These are phyloP conservation scores for Ruditapes philippinarum DNA, from an alignment of 1,140 invertebrate species.

Conservation along the genomic window DNA sequence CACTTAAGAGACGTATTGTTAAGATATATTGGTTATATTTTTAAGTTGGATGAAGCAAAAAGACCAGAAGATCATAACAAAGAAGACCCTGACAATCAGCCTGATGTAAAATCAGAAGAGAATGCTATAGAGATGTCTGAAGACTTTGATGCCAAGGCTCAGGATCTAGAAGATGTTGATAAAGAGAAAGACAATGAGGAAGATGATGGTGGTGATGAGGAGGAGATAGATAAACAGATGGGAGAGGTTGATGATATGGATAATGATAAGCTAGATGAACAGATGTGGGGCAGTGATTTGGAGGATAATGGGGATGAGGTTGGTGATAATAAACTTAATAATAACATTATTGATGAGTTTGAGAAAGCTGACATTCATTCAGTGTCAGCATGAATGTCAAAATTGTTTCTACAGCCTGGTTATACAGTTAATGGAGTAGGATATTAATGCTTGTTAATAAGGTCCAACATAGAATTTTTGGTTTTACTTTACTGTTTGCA, in stretches of 20 bases:
- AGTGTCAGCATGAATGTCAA: too few species aligned
- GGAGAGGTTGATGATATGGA: slow-evolving; percentile 94
- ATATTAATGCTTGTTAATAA: too few species aligned
- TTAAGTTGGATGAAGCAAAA: slow-evolving; percentile 94
- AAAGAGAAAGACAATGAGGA: slow-evolving; percentile 89
- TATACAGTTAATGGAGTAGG: too few species aligned
- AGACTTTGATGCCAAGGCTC: slow-evolving; percentile 94
- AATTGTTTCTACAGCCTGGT: too few species aligned
- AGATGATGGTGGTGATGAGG: slow-evolving; percentile 88
- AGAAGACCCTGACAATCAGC: slow-evolving; percentile 83
- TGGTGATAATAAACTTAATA: too few species aligned
- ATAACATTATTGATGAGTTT: too few species aligned
- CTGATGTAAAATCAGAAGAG: slow-evolving; percentile 92
- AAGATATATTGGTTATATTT: too few species aligned
- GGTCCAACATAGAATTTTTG: too few species aligned
- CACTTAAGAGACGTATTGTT: too few species aligned
- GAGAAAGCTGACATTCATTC: too few species aligned
- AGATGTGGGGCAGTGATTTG: slow-evolving; percentile 95
- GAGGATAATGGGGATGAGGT: slow-evolving; percentile 88
- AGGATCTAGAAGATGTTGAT: slow-evolving; percentile 91
- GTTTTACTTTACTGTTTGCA: too few species aligned
- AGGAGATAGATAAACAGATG: slow-evolving; percentile 96
- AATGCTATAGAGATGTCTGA: slow-evolving; percentile 98
- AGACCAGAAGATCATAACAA: slow-evolving; percentile 90
- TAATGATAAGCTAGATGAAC: slow-evolving; percentile 91